These are phyloP conservation scores for Schizopygopsis pylzovi DNA, from an alignment of 2,797 vertebrate genomes.

Conservation along the genomic window DNA sequence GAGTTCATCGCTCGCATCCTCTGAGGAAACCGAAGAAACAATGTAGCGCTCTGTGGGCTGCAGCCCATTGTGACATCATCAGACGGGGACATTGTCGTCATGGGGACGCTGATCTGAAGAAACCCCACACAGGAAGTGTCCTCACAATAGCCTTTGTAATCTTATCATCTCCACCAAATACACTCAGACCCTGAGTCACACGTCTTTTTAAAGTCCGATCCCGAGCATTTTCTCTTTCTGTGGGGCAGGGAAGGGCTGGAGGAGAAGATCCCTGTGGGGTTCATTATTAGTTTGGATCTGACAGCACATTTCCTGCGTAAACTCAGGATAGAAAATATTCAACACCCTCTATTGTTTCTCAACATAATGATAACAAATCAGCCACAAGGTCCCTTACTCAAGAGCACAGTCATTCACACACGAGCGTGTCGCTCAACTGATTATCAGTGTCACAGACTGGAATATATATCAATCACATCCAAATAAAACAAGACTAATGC, in stretches of 20 bases:
- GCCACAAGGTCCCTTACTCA: background rate
- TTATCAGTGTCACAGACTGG: background rate
- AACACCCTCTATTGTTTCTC: conserved; percentile 53
- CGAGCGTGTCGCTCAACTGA: background rate
- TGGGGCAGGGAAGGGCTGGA: conserved; percentile 1
- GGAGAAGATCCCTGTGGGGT: conserved; percentile 33
- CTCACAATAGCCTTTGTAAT: conserved; percentile 66
- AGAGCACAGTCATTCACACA: conserved; percentile 5
- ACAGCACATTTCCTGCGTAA: conserved; percentile 41
- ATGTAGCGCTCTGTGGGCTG: background rate
- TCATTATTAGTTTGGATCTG: conserved; percentile 29
- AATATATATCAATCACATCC: background rate
- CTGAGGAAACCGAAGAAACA: conserved; percentile 67
- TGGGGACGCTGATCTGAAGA: conserved; percentile 47
- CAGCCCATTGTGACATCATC: conserved; percentile 55
- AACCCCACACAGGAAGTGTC: conserved; percentile 68
- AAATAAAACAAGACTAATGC: background rate
- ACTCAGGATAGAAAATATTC: conserved; percentile 42
- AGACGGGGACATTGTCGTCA: conserved; percentile 66
- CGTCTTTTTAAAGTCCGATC: background rate
- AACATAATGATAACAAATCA: conserved; percentile 36
- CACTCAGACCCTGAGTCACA: conserved; percentile 13
- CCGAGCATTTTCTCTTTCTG: background rate
- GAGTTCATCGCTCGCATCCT: conserved; percentile 63
- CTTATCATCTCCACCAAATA: conserved; percentile 25